A percentile compares a stretch with the other conserved stretches of the same genome.
These are phyloP conservation scores for Cataglyphis hispanica DNA, from an alignment of 1,140 invertebrate species.

Conservation along the genomic window DNA sequence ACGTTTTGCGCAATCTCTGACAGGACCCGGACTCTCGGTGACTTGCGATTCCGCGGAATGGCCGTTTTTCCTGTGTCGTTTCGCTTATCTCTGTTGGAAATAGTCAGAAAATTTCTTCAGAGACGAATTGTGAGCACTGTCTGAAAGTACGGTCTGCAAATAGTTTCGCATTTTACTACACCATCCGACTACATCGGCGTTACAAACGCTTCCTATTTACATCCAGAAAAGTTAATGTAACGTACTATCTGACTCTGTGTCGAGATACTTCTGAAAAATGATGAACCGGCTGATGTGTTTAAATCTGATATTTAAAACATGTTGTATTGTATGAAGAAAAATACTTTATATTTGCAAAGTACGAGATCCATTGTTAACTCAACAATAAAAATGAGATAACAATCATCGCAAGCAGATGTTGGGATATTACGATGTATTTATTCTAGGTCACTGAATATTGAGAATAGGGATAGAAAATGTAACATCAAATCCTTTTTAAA, in stretches of 20 bases:
- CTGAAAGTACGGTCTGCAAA: background rate
- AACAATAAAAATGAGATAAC: background rate
- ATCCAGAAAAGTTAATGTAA: conserved; percentile 12
- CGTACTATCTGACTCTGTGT: background rate
- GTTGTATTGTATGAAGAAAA: background rate
- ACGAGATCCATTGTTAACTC: background rate
- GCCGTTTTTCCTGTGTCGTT: conserved; percentile 19
- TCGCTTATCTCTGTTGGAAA: conserved; percentile 26
- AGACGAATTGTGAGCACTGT: conserved; percentile 46
- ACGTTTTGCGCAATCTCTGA: conserved; percentile 52
- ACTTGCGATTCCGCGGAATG: conserved; percentile 2
- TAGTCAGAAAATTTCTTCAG: conserved; percentile 43
- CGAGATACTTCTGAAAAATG: background rate
- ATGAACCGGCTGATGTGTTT: background rate
- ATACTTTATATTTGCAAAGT: background rate
- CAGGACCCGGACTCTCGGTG: background rate
- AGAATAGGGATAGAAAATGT: background rate
- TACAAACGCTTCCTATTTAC: conserved; percentile 40
- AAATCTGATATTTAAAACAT: conserved; percentile 10
- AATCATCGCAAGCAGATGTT: background rate
- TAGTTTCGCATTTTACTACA: conserved; percentile 37
- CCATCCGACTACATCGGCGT: background rate
- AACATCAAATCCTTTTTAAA: background rate
- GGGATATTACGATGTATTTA: background rate
- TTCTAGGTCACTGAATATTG: background rate